phyloP scores from a whole-genome alignment of 2,888 invertebrate species.

The Andrena dorsata region DNA sequence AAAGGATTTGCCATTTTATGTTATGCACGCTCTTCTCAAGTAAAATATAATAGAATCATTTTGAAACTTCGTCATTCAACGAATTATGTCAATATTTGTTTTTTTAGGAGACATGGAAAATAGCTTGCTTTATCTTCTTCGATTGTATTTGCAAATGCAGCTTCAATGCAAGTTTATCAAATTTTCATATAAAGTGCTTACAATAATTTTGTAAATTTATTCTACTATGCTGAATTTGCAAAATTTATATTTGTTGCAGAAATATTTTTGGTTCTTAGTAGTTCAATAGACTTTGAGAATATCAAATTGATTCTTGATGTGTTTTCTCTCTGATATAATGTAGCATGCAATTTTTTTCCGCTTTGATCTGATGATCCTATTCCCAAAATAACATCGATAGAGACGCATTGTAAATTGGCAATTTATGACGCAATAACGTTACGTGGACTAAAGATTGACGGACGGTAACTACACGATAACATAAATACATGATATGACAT shows the following conservation, averaged over 20 bases:
- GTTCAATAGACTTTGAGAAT: neutral
- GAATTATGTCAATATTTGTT: slow-evolving; percentile 4
- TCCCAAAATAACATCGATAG: neutral
- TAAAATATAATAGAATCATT: slow-evolving; percentile 45
- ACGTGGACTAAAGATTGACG: slow-evolving; percentile 79
- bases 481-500: slow-evolving; percentile 70
- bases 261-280: neutral
- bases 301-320: neutral
- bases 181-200: slow-evolving; percentile 19
- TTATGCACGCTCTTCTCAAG: slow-evolving; percentile 50
- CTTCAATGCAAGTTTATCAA: slow-evolving; percentile 12
- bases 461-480: slow-evolving; percentile 76
- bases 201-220: slow-evolving; percentile 31
- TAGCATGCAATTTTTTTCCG: neutral
- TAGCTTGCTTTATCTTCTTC: slow-evolving; percentile 28
- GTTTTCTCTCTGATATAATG: neutral
- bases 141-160: slow-evolving; percentile 16
- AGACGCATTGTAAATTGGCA: slow-evolving; percentile 73
- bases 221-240: neutral
- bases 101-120: slow-evolving; percentile 3
- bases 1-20: slow-evolving; percentile 50
- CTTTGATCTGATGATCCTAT: neutral
- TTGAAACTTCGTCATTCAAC: slow-evolving; percentile 21
- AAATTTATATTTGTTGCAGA: neutral
- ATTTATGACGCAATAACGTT: slow-evolving; percentile 73